These are phyloP conservation scores for Kryptolebias ocellatus DNA, from an alignment of 2,797 vertebrate genomes.

Conservation along the genomic window DNA sequence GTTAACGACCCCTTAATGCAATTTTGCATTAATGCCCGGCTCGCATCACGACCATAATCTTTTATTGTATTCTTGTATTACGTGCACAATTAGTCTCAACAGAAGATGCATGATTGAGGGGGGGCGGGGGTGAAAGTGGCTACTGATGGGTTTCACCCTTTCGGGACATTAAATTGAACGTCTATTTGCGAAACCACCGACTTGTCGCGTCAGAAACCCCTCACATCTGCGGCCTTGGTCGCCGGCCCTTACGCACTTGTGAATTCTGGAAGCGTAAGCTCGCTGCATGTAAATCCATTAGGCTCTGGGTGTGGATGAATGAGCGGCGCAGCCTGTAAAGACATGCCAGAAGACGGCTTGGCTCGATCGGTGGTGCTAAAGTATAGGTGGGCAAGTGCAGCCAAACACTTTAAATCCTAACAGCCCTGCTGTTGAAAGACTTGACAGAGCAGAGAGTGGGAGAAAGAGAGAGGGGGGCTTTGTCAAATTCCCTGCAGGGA, in stretches of 20 bases:
- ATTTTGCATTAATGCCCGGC: neutral
- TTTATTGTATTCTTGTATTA: neutral
- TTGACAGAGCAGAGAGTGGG: slow-evolving; percentile 53
- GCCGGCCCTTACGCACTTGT: neutral
- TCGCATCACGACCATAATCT: slow-evolving; percentile 2
- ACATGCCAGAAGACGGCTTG: slow-evolving; percentile 39
- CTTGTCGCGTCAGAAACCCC: neutral
- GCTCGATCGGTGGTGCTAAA: slow-evolving; percentile 60
- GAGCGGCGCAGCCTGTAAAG: slow-evolving; percentile 26
- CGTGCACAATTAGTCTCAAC: neutral
- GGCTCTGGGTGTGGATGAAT: slow-evolving; percentile 21
- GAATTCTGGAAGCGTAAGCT: slow-evolving; percentile 7
- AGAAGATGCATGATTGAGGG: neutral
- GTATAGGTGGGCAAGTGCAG: slow-evolving; percentile 59
- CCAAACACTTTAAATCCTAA: slow-evolving; percentile 68
- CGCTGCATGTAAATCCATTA: slow-evolving; percentile 23
- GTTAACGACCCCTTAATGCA: slow-evolving; percentile 43
- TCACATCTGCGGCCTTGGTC: neutral
- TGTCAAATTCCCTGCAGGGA: slow-evolving; percentile 70
- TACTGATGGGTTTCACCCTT: neutral
- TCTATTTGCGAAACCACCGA: neutral
- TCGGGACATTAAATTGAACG: too few species aligned
- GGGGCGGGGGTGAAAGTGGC: too few species aligned
- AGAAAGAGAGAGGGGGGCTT: slow-evolving; percentile 33
- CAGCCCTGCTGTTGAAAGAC: slow-evolving; percentile 42